Percentiles rank a stretch among this genome's conserved stretches.
These are phyloP conservation scores for Strigamia maritima DNA, from an alignment of 2,888 invertebrate genomes.

Conservation along the genomic window DNA sequence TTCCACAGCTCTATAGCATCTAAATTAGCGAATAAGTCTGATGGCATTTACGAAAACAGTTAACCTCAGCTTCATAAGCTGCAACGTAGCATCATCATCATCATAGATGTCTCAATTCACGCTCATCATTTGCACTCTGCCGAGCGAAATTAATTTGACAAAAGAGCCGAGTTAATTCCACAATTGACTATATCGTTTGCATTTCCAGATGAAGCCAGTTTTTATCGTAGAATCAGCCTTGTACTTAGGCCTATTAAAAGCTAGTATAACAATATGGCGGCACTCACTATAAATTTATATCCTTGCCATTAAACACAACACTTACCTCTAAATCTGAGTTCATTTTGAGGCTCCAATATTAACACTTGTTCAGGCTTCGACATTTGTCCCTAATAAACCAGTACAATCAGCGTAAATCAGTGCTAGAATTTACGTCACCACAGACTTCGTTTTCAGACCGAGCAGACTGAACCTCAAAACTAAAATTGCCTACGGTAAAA, in stretches of 20 bases:
- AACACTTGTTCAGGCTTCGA: constrained; percentile 17
- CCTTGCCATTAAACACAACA: background rate
- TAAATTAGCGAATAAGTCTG: background rate
- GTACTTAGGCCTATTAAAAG: background rate
- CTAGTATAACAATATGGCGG: constrained; percentile 30
- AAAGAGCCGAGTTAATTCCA: background rate
- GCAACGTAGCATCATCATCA: background rate
- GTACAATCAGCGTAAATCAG: background rate
- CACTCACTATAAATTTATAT: background rate
- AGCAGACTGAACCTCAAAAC: background rate
- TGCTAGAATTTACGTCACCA: background rate
- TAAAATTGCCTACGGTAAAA: background rate
- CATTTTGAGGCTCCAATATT: constrained; percentile 27
- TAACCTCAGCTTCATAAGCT: background rate
- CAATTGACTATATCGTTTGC: background rate
- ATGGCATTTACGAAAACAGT: background rate
- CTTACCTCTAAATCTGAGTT: constrained; percentile 21
- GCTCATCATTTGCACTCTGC: background rate
- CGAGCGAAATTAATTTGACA: background rate
- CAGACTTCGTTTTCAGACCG: background rate
- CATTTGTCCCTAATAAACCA: constrained; percentile 3
- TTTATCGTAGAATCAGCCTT: constrained; percentile 1
- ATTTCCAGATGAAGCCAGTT: background rate
- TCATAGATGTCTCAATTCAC: background rate
- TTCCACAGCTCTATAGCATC: background rate